phyloP scores from a whole-genome alignment of 2,888 invertebrate genomes.

The Carabus problematicus region DNA sequence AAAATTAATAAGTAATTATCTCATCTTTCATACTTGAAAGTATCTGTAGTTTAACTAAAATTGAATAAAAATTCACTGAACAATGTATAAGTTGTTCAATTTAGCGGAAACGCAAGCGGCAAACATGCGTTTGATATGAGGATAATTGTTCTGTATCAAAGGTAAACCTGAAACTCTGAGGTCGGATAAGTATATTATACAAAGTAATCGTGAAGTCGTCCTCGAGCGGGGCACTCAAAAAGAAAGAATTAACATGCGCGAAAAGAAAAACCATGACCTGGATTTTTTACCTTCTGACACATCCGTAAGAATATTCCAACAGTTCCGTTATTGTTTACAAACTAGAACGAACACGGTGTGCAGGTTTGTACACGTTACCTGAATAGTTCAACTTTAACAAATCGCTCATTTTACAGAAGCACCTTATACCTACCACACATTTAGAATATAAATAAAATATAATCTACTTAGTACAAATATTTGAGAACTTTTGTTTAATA shows the following conservation, averaged over 20 bases:
- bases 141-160: not conserved
- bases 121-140: too few relatives aligned
- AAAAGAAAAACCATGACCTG: constrained; percentile 9
- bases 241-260: not conserved
- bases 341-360: not conserved
- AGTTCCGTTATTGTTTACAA: constrained; percentile 5
- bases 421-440: not conserved
- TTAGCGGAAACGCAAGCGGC: too few relatives aligned
- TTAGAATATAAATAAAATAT: too few relatives aligned
- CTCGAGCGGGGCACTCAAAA: constrained; percentile 2
- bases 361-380: too few relatives aligned
- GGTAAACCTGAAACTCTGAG: not conserved
- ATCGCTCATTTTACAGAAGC: not conserved
- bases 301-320: constrained; percentile 6
- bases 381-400: too few relatives aligned
- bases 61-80: too few relatives aligned
- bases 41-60: too few relatives aligned
- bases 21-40: too few relatives aligned
- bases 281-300: not conserved
- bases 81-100: too few relatives aligned
- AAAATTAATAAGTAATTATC: too few relatives aligned
- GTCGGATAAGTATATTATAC: constrained; percentile 2
- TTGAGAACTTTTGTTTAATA: too few relatives aligned
- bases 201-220: constrained; percentile 9
- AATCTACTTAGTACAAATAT: too few relatives aligned